These are phyloP conservation scores for Sweltsa coloradensis DNA, from an alignment of 1,140 invertebrate genomes.

Conservation along the genomic window DNA sequence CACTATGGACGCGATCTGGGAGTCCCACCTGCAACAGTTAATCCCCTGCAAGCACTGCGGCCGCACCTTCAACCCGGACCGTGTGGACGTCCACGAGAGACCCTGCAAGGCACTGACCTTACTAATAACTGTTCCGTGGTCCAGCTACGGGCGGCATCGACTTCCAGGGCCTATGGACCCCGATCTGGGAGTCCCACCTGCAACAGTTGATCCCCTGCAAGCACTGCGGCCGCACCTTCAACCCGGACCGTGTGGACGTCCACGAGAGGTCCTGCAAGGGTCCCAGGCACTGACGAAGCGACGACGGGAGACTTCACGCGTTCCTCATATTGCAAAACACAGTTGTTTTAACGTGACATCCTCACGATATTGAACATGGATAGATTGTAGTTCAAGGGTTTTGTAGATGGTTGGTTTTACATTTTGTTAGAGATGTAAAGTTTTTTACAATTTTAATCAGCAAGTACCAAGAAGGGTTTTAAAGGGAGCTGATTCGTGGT, in stretches of 20 bases:
- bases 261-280: slow-evolving; percentile 36
- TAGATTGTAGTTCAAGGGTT: too few species aligned
- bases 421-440: too few species aligned
- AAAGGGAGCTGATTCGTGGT: too few species aligned
- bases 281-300: too few species aligned
- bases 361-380: too few species aligned
- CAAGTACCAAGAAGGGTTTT: too few species aligned
- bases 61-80: slow-evolving; percentile 40
- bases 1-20: slow-evolving; percentile 41
- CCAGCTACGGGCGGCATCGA: slow-evolving; percentile 35
- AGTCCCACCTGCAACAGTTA: slow-evolving; percentile 37
- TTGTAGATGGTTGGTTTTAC: too few species aligned
- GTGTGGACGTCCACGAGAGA: slow-evolving; percentile 35
- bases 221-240: slow-evolving; percentile 40
- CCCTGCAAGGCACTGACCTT: slow-evolving; percentile 27
- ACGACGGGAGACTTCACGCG: too few species aligned
- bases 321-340: too few species aligned
- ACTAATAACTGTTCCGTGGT: too few species aligned
- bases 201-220: slow-evolving; percentile 37
- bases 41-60: slow-evolving; percentile 39
- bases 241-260: slow-evolving; percentile 36
- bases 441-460: too few species aligned
- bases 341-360: too few species aligned
- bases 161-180: slow-evolving; percentile 35
- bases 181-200: slow-evolving; percentile 42